A percentile compares a stretch with the other conserved stretches of the same genome.
phyloP scores from a whole-genome alignment of 2,797 vertebrate species.

The Vultur gryphus region DNA sequence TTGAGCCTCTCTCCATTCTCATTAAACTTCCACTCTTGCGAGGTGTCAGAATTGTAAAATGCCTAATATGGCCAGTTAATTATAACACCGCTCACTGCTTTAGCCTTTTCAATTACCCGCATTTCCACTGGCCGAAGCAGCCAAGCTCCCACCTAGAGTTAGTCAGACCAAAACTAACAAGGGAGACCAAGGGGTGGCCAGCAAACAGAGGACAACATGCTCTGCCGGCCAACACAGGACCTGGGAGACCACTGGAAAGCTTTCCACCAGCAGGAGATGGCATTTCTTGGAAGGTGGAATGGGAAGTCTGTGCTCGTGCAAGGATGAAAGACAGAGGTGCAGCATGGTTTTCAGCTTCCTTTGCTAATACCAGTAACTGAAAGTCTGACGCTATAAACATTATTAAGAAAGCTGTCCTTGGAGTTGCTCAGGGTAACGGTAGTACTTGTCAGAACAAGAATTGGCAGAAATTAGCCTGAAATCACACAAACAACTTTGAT shows the following conservation, averaged over 20 bases:
- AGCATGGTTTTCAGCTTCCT: not conserved
- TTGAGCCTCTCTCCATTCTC: conserved; percentile 44
- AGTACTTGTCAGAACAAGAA: not conserved
- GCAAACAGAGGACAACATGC: not conserved
- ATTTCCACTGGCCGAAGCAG: not conserved
- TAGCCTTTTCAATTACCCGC: conserved; percentile 47
- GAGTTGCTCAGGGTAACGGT: not conserved
- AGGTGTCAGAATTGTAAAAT: conserved; percentile 59
- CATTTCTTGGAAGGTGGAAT: not conserved
- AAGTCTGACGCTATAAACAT: not conserved
- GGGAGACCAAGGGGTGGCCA: not conserved
- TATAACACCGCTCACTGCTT: conserved; percentile 30
- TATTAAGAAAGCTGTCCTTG: not conserved
- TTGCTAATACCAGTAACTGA: not conserved
- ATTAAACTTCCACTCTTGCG: conserved; percentile 61
- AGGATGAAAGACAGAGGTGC: not conserved
- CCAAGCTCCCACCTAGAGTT: not conserved
- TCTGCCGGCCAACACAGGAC: not conserved
- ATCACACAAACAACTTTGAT: not conserved
- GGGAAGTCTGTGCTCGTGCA: not conserved
- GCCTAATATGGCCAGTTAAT: conserved; percentile 66
- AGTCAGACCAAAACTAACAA: not conserved
- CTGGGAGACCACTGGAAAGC: not conserved
- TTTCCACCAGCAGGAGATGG: not conserved
- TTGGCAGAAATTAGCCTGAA: not conserved